Conservation (phyloP, 2,888 invertebrate genomes). For the Cheilosia vulpina region DNA sequence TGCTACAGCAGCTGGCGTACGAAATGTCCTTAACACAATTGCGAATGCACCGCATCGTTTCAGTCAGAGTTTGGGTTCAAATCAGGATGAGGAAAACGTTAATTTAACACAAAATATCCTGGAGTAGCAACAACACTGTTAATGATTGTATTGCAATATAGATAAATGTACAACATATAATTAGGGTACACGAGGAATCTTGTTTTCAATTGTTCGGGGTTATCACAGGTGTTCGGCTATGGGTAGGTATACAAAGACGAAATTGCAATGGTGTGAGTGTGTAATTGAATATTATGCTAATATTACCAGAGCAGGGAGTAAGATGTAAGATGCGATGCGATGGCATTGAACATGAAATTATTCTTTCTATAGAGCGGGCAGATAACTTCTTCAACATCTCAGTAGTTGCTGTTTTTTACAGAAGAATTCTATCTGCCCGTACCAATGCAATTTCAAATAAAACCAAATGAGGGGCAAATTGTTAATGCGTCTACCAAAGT, state of each 20-base stretch:
- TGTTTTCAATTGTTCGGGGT: conserved; percentile 9
- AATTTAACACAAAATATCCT: conserved; percentile 81
- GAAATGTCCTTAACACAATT: conserved; percentile 81
- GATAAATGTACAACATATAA: conserved; percentile 18
- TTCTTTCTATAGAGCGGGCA: no score
- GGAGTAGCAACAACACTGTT: conserved; percentile 58
- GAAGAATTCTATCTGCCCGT: no score
- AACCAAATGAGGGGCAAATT: no score
- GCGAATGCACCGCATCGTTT: conserved; percentile 79
- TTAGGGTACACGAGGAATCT: conserved; percentile 4
- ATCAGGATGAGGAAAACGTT: conserved; percentile 80
- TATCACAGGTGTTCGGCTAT: neutral
- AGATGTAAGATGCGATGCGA: no score
- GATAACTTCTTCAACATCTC: no score
- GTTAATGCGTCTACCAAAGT: no score
- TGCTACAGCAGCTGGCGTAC: conserved; percentile 77
- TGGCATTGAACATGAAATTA: no score
- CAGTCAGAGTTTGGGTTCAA: conserved; percentile 74
- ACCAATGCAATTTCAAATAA: no score
- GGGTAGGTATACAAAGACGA: neutral
- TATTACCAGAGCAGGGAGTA: no score
- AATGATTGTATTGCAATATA: neutral
- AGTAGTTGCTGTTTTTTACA: no score
- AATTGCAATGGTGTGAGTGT: no score
- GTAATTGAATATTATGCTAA: no score